phyloP scores from a whole-genome alignment of 2,888 invertebrate species.

The Agonum fuliginosum region DNA sequence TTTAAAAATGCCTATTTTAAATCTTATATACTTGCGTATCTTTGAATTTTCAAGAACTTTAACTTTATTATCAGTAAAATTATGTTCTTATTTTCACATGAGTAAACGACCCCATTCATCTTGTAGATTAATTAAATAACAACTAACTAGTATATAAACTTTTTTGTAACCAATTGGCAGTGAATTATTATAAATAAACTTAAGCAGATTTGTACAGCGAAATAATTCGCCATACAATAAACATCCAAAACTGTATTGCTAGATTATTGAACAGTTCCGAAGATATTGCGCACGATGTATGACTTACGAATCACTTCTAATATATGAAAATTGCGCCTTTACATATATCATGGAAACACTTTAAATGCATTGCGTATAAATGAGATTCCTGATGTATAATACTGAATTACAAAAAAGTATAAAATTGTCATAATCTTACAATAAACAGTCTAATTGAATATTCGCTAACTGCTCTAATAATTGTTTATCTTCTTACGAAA shows the following conservation, averaged over 20 bases:
- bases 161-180: slow-evolving; percentile 17
- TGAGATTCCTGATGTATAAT: slow-evolving; percentile 46
- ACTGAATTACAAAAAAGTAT: slow-evolving; percentile 53
- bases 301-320: slow-evolving; percentile 31
- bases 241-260: slow-evolving; percentile 9
- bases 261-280: neutral
- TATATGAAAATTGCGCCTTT: slow-evolving; percentile 37
- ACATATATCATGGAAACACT: slow-evolving; percentile 1
- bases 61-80: no score
- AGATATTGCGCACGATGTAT: neutral
- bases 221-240: neutral
- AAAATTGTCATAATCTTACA: slow-evolving; percentile 48
- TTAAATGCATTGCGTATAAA: slow-evolving; percentile 33
- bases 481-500: no score
- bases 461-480: slow-evolving; percentile 32
- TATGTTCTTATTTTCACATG: neutral
- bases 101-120: neutral
- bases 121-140: neutral
- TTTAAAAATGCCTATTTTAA: no score
- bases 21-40: no score
- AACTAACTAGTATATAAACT: neutral
- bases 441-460: slow-evolving; percentile 32
- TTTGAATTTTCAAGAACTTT: no score
- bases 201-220: slow-evolving; percentile 27
- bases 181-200: slow-evolving; percentile 27